A percentile compares a stretch with the other conserved stretches of the same genome.
phyloP scores from a whole-genome alignment of 37 sponge, comb jelly and placozoan species.

The Cladorhizidae sp. region DNA sequence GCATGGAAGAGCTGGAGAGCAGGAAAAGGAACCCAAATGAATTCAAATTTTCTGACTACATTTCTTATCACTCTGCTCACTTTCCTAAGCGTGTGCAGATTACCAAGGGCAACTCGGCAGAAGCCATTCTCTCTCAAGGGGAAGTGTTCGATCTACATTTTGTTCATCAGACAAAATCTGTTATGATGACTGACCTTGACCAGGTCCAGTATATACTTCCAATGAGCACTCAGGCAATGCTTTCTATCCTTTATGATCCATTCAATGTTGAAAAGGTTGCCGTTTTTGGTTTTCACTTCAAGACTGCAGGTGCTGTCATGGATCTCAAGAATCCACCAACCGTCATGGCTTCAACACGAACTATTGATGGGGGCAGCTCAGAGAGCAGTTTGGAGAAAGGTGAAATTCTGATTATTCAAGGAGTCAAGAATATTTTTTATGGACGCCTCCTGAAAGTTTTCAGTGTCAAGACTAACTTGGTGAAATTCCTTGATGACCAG shows the following conservation, averaged over 20 bases:
- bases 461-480: conserved; percentile 4
- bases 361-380: conserved; percentile 1
- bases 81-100: conserved; percentile 42
- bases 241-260: conserved; percentile 36
- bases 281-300: conserved; percentile 34
- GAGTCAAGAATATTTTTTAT: conserved; percentile 28
- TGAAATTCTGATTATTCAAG: conserved; percentile 28
- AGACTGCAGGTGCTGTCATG: conserved; percentile 27
- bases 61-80: not conserved
- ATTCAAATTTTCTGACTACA: conserved; percentile 13
- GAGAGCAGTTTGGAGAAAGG: conserved; percentile 20
- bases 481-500: conserved; percentile 22
- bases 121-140: conserved; percentile 33
- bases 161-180: conserved; percentile 33
- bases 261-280: not conserved
- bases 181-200: conserved; percentile 6
- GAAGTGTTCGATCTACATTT: conserved; percentile 59
- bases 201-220: conserved; percentile 22
- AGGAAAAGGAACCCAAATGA: not conserved
- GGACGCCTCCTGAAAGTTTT: conserved; percentile 21
- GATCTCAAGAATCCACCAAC: conserved; percentile 42
- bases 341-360: conserved; percentile 18
- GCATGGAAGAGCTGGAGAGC: too few species aligned
- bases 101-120: conserved; percentile 17
- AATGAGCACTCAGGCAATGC: conserved; percentile 19